phyloP scores from a whole-genome alignment of 2,888 invertebrate genomes.

The Patella pellucida region DNA sequence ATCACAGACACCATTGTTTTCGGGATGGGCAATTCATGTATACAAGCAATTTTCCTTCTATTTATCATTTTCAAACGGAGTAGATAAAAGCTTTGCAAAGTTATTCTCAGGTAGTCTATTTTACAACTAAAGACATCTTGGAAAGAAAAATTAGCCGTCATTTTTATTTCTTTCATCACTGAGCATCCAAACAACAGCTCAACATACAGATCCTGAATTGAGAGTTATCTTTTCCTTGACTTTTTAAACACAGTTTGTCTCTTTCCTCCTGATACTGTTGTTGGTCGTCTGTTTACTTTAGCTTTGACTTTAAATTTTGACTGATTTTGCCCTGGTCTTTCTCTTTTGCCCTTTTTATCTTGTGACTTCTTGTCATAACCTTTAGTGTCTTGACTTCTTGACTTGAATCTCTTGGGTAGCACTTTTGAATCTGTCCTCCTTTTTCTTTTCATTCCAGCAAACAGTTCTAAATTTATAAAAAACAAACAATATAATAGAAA shows the following conservation, averaged over 20 bases:
- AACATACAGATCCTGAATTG: too few species aligned
- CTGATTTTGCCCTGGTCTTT: neutral
- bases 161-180: too few species aligned
- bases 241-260: slow-evolving; percentile 22
- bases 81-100: too few species aligned
- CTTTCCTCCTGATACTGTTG: slow-evolving; percentile 20
- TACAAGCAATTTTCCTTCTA: too few species aligned
- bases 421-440: slow-evolving; percentile 6
- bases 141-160: too few species aligned
- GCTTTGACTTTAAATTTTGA: slow-evolving; percentile 17
- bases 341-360: neutral
- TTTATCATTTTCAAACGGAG: too few species aligned
- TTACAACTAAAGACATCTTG: too few species aligned
- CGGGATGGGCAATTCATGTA: too few species aligned
- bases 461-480: neutral
- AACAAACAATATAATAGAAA: too few species aligned
- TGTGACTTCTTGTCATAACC: neutral
- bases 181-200: too few species aligned
- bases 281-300: slow-evolving; percentile 17
- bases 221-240: slow-evolving; percentile 24
- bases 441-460: slow-evolving; percentile 25
- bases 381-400: slow-evolving; percentile 13
- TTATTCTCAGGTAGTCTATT: too few species aligned
- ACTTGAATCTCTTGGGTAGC: slow-evolving; percentile 5
- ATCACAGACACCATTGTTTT: too few species aligned